These are phyloP conservation scores for Meleagris gallopavo DNA, from an alignment of 2,113 vertebrate species.

Conservation along the genomic window DNA sequence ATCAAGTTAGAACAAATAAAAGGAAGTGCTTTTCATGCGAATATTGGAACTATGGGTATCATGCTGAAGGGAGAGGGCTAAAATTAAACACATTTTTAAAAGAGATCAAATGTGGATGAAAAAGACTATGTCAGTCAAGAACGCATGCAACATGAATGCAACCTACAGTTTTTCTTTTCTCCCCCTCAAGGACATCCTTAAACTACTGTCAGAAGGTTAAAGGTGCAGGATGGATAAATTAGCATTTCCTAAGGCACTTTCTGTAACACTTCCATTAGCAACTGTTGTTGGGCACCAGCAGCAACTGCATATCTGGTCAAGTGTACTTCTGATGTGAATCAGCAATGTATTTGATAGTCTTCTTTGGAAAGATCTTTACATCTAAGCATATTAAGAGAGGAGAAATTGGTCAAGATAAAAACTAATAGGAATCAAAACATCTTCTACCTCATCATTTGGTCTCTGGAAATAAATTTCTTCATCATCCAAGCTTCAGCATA, in stretches of 20 bases:
- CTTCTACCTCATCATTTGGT: neutral
- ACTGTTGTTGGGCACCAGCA: neutral
- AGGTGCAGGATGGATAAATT: neutral
- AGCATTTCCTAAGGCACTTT: neutral
- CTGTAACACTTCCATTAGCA: neutral
- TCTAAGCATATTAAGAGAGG: neutral
- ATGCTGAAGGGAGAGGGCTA: neutral
- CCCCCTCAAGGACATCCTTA: neutral
- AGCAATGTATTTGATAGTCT: neutral
- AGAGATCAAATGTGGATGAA: neutral
- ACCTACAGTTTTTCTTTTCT: neutral
- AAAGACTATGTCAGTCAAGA: neutral
- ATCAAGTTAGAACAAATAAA: constrained; percentile 47
- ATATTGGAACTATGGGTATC: constrained; percentile 7
- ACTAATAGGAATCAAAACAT: neutral
- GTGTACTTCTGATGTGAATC: neutral
- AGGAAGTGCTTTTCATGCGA: constrained; percentile 41
- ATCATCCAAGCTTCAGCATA: neutral
- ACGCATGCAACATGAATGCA: neutral
- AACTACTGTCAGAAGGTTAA: neutral
- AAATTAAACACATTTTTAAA: neutral
- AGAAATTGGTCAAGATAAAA: neutral
- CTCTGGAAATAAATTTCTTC: neutral
- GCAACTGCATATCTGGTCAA: neutral
- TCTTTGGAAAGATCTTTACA: neutral